phyloP scores from a whole-genome alignment of 2,113 vertebrate genomes.

The Trinectes maculatus region DNA sequence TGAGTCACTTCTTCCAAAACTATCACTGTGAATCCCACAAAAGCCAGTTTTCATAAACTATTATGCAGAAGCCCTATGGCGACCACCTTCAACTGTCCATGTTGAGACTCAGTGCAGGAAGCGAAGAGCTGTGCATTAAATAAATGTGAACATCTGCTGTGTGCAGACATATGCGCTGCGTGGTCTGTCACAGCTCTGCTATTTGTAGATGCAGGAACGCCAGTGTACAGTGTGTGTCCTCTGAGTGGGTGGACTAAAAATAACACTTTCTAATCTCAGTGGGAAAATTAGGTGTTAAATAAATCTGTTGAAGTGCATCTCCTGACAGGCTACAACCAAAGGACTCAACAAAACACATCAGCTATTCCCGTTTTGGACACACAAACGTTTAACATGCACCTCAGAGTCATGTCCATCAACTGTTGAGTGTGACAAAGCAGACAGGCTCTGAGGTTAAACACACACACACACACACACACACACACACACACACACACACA shows the following conservation, averaged over 20 bases:
- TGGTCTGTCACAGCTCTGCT: constrained; percentile 23
- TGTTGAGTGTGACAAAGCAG: constrained; percentile 66
- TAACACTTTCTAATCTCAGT: constrained; percentile 60
- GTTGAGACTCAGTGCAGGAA: constrained; percentile 31
- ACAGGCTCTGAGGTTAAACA: constrained; percentile 55
- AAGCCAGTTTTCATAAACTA: constrained; percentile 17
- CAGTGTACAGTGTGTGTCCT: constrained; percentile 40
- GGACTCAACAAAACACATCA: constrained; percentile 65
- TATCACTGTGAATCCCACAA: not conserved
- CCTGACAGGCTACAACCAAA: constrained; percentile 72
- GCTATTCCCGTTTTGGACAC: constrained; percentile 65
- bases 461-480: constrained; percentile 7
- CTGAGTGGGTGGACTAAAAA: constrained; percentile 60
- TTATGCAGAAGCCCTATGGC: constrained; percentile 26
- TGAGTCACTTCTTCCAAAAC: not conserved
- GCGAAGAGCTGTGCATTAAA: constrained; percentile 26
- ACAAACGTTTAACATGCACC: constrained; percentile 66
- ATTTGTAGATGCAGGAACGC: constrained; percentile 45
- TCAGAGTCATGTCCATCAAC: constrained; percentile 74
- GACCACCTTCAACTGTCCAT: constrained; percentile 36
- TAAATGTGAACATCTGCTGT: constrained; percentile 45
- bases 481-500: constrained; percentile 15
- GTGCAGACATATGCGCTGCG: constrained; percentile 1
- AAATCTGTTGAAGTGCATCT: constrained; percentile 72
- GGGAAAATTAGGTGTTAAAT: constrained; percentile 74